Conservation (phyloP, 2,113 vertebrate genomes). For the Gavia stellata region DNA sequence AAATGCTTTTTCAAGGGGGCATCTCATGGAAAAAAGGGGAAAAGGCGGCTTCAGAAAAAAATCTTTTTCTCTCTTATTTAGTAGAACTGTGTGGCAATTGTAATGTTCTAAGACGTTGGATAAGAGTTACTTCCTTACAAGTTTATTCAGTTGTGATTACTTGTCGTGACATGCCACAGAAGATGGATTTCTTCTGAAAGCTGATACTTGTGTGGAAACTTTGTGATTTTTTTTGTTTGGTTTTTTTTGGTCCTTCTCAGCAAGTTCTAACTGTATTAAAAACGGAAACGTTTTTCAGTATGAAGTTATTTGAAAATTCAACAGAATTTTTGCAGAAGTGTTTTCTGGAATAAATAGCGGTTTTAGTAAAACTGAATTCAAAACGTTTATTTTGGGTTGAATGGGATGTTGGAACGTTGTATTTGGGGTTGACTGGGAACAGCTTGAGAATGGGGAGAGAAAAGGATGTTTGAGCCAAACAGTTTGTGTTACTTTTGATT, state of each 20-base stretch:
- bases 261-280: not conserved
- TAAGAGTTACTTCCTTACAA: too few relatives aligned
- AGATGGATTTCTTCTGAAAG: not conserved
- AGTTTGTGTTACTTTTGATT: not conserved
- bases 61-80: not conserved
- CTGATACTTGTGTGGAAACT: not conserved
- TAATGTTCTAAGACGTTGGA: not conserved
- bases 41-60: not conserved
- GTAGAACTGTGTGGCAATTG: not conserved
- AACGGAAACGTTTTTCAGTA: not conserved
- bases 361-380: not conserved
- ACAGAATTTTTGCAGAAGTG: not conserved
- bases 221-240: not conserved
- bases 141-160: not conserved
- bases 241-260: not conserved
- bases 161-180: not conserved
- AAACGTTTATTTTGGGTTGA: not conserved
- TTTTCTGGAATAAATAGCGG: not conserved
- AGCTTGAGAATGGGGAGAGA: not conserved
- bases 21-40: not conserved
- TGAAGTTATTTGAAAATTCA: not conserved
- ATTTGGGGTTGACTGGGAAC: not conserved
- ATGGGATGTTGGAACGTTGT: not conserved
- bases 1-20: not conserved
- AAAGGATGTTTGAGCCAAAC: not conserved